Evolutionary conservation across 2,113 vertebrate genomes (phyloP).

Genomic region (Desmodus rotundus): DNA sequence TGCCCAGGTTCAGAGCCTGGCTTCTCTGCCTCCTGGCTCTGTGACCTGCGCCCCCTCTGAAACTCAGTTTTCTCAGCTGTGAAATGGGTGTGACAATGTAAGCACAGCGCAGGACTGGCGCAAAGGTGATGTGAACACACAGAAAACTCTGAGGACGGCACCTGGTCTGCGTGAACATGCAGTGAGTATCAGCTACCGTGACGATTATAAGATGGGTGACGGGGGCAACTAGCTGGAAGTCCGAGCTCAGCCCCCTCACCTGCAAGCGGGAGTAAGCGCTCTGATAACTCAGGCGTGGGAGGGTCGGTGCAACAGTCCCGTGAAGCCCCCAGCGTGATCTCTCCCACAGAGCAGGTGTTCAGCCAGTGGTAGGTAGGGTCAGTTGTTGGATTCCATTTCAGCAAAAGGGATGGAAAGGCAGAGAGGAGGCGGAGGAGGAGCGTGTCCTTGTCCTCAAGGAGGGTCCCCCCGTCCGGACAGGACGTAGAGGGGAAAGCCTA

Average conservation of each 20-base stretch:
- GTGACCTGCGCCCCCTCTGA: not conserved
- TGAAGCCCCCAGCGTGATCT: not conserved
- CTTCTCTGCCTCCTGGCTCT: not conserved
- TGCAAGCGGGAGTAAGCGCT: not conserved
- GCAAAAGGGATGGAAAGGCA: not conserved
- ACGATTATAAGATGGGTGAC: rapidly evolving
- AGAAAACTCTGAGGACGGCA: not conserved
- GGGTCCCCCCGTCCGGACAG: too few species aligned
- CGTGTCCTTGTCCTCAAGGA: not conserved
- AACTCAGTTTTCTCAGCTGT: not conserved
- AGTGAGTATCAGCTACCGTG: rapidly evolving
- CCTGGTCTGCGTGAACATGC: not conserved
- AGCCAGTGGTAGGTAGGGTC: too few species aligned
- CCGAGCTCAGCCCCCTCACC: not conserved
- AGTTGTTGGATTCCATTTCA: not conserved
- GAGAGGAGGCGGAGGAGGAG: not conserved
- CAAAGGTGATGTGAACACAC: rapidly evolving
- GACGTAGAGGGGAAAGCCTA: too few species aligned
- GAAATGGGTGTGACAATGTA: not conserved
- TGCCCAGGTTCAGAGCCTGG: not conserved
- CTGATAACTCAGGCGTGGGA: too few species aligned
- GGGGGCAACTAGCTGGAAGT: not conserved
- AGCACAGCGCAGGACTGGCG: rapidly evolving
- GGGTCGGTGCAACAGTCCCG: rapidly evolving
- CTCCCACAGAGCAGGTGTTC: not conserved